Conservation (phyloP, 2,113 vertebrate species). For the Poeciliopsis turrubarensis region DNA sequence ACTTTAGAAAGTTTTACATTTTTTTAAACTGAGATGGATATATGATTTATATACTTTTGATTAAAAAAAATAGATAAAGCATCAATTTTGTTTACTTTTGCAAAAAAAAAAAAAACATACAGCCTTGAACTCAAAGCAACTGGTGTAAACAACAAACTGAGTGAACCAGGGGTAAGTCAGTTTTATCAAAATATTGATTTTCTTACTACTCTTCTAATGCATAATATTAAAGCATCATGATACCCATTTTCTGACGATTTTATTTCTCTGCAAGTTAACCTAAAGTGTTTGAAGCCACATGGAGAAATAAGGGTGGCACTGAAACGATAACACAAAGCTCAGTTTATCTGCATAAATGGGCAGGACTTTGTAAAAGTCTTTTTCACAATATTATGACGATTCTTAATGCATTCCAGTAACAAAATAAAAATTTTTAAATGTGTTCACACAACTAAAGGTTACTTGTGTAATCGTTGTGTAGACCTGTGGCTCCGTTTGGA, state of each 20-base stretch:
- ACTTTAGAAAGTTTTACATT: background rate
- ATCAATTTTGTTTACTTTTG: background rate
- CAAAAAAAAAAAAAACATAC: background rate
- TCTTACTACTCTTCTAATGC: background rate
- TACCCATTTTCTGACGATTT: background rate
- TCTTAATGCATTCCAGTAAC: too few species aligned
- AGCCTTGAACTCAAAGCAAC: background rate
- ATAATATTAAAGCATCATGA: background rate
- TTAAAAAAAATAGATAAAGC: background rate
- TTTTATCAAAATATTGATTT: background rate
- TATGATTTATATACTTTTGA: background rate
- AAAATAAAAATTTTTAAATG: too few species aligned
- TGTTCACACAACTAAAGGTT: too few species aligned
- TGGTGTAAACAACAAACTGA: background rate
- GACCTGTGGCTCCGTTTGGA: too few species aligned
- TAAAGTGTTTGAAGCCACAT: background rate
- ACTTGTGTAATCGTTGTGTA: too few species aligned
- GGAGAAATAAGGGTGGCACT: background rate
- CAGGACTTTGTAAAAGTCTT: background rate
- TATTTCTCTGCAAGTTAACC: background rate
- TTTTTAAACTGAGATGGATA: constrained; percentile 1
- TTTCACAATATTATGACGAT: too few species aligned
- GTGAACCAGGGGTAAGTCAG: constrained; percentile 57
- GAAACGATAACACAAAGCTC: background rate
- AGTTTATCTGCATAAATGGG: too few species aligned